These are phyloP conservation scores for Echinarachnius parma DNA, from an alignment of 53 echinoderm and acorn worm genomes.

Conservation along the genomic window DNA sequence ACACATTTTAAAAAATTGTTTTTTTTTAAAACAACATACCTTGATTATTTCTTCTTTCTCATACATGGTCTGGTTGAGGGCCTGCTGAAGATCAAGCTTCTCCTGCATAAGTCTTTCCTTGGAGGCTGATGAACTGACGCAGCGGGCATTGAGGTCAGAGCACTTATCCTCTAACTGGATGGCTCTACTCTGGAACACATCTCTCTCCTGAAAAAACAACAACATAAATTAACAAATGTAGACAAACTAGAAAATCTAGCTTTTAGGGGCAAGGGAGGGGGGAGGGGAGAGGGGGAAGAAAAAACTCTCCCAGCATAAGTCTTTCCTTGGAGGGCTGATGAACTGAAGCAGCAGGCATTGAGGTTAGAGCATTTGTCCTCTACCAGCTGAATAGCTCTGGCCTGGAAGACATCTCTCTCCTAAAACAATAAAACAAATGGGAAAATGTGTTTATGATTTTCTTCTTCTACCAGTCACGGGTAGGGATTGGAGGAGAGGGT, in stretches of 20 bases:
- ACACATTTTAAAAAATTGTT: neutral
- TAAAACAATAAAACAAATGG: too few species aligned
- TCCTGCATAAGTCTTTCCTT: slow-evolving; percentile 91
- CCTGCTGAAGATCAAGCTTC: slow-evolving; percentile 91
- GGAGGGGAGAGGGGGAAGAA: too few species aligned
- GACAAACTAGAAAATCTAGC: too few species aligned
- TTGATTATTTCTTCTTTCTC: slow-evolving; percentile 89
- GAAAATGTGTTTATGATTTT: too few species aligned
- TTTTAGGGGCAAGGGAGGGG: too few species aligned
- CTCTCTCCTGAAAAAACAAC: slow-evolving; percentile 69
- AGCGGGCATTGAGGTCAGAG: slow-evolving; percentile 81
- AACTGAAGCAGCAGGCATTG: slow-evolving; percentile 78
- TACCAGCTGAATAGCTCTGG: slow-evolving; percentile 62
- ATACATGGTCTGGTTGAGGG: slow-evolving; percentile 63
- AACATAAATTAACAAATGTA: too few species aligned
- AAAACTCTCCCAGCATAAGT: slow-evolving; percentile 84
- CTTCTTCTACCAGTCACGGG: too few species aligned
- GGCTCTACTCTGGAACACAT: slow-evolving; percentile 76
- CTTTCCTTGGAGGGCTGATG: slow-evolving; percentile 81
- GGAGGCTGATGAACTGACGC: slow-evolving; percentile 75
- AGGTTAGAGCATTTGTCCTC: slow-evolving; percentile 89
- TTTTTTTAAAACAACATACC: slow-evolving; percentile 56
- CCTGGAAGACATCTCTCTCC: slow-evolving; percentile 90
- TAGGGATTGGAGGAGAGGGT: too few species aligned
- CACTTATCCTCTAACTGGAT: slow-evolving; percentile 77